These are phyloP conservation scores for Trachymyrmex septentrionalis DNA, from an alignment of 1,140 invertebrate genomes.

Conservation along the genomic window DNA sequence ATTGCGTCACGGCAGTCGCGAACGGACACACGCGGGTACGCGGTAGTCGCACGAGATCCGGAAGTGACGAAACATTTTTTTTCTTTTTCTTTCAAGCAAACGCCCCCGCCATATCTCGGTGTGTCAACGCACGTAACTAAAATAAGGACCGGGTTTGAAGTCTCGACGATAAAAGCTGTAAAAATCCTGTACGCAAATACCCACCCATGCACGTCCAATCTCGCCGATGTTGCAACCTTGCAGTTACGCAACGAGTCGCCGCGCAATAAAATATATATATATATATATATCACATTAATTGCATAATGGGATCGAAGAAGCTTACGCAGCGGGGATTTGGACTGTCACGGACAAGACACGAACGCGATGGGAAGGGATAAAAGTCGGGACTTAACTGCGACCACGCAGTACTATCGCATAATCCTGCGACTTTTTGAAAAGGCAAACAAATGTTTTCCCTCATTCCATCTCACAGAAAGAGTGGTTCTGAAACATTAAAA, in stretches of 20 bases:
- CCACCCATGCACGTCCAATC: not conserved
- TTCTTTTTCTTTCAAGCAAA: not conserved
- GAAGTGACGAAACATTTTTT: constrained; percentile 50
- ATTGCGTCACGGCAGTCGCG: constrained; percentile 68
- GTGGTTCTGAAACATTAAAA: too few species aligned
- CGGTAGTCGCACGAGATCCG: constrained; percentile 36
- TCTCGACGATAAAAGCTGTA: not conserved
- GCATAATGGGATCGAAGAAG: constrained; percentile 40
- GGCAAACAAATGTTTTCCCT: not conserved
- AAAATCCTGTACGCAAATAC: not conserved
- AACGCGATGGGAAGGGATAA: not conserved
- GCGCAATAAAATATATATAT: constrained; percentile 26
- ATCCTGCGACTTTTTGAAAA: not conserved
- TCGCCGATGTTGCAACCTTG: constrained; percentile 17
- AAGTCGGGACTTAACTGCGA: too few species aligned
- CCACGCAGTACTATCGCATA: not conserved
- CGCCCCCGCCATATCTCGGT: not conserved
- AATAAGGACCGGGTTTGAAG: constrained; percentile 12
- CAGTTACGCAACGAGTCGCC: constrained; percentile 27
- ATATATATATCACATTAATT: constrained; percentile 38
- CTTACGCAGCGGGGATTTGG: not conserved
- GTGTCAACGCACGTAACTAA: too few species aligned
- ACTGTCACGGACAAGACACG: not conserved
- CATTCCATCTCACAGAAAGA: too few species aligned
- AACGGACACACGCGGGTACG: constrained; percentile 30